Evolutionary conservation across 2,888 invertebrate genomes (phyloP).

Genomic region (Lottia scabra): DNA sequence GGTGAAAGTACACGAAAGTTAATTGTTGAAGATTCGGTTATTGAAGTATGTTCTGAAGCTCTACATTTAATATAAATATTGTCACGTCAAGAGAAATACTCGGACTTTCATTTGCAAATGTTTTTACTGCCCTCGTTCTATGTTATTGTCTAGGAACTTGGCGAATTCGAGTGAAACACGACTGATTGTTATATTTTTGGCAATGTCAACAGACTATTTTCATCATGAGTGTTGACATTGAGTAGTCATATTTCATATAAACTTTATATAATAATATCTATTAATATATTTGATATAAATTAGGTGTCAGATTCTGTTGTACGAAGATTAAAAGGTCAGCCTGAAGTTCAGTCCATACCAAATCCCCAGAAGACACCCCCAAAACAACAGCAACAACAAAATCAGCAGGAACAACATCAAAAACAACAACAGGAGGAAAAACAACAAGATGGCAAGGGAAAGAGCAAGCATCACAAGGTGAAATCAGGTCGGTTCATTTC

Average conservation of each 20-base stretch:
- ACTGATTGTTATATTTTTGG: no score
- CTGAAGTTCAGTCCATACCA: neutral
- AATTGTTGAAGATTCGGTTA: conserved; percentile 32
- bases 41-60: neutral
- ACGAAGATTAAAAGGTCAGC: conserved; percentile 37
- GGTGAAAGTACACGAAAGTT: conserved; percentile 32
- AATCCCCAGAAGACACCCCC: neutral
- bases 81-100: conserved; percentile 22
- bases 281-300: conserved; percentile 20
- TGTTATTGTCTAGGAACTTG: neutral
- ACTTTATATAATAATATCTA: neutral
- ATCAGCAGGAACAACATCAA: no score
- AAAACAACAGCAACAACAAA: neutral
- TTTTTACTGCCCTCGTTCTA: neutral
- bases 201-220: no score
- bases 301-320: conserved; percentile 48
- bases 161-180: no score
- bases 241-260: neutral
- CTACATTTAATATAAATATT: no score
- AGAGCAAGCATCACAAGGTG: no score
- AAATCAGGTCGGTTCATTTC: no score
- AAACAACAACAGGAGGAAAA: no score
- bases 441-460: no score
- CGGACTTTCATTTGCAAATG: neutral
- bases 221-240: no score